Base-by-base conservation (phyloP, 2,797 vertebrate genomes). In the Dermochelys coriacea region DNA sequence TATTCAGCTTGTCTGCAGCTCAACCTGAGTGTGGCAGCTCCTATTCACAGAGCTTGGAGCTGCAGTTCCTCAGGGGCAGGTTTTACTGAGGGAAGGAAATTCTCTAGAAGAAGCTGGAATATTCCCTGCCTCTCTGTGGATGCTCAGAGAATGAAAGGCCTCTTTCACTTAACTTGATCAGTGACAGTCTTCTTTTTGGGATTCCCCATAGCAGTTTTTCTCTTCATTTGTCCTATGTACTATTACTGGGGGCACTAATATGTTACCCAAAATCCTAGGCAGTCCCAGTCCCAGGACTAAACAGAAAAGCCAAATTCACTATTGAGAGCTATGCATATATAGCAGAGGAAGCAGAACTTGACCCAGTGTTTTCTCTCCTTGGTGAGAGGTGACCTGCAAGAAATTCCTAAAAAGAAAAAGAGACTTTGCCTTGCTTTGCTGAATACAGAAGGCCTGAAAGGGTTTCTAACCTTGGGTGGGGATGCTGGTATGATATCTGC, bases 151-250 rank as follows among this genome's bases (percentile, higher is more conserved):
- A 49, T 23, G 85, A 88, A 78, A 86, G 4, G 12, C 61, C 2
- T 0, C 0, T 59, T 75, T 50, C 68, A 2, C 25, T 51, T 57
- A 47, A 25, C 0, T 5, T 19, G 41, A 2, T 74, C n/a, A 10
- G 16, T 52, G 25, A 57, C 55, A 51, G 50, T 12, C 27, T 57
- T 54, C 59, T 86, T 86, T 86, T 1, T 74, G 51, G 47, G 31
- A 74, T 31, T 61, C 31, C 18, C 0, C 68, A 57, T 10, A 57
- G 21, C 23, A 25, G 23, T 29, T 57, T 57, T 29, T 57, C 25
- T 57, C 55, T 57, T 23, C 27, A 12, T 51, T 51, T 51, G 50
- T 51, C 50, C 50, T 51, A 12, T 51, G 50, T 51, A 51, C 50
- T 51, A 51, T 51, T 19, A 19, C 94, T 86, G 55, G 3, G 88